Evolutionary conservation across 2,797 vertebrate species (phyloP).

Genomic region (Eospalax fontanierii): DNA sequence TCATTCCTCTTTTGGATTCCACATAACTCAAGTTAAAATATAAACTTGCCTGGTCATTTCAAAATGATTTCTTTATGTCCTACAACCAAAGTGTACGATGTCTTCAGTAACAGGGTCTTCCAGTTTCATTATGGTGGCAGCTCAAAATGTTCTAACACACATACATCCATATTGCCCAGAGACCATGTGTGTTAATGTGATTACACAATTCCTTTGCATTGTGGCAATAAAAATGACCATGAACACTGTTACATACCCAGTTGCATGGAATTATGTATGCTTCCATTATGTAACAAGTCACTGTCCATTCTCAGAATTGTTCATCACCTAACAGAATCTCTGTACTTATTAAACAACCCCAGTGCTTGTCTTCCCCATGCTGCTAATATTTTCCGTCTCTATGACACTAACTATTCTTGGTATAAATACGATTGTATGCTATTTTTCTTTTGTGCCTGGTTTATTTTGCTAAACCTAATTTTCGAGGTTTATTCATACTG

Average conservation of each 20-base stretch:
- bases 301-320: background rate
- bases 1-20: background rate
- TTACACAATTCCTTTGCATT: background rate
- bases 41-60: too few relatives aligned
- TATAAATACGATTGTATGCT: background rate
- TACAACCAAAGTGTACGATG: too few relatives aligned
- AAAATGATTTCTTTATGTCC: too few relatives aligned
- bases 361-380: background rate
- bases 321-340: background rate
- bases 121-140: too few relatives aligned
- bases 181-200: background rate
- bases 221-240: background rate
- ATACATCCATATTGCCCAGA: too few relatives aligned
- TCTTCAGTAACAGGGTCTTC: too few relatives aligned
- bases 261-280: background rate
- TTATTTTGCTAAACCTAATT: constrained; percentile 28
- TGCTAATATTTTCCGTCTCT: background rate
- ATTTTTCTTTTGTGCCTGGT: background rate
- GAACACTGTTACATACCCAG: background rate
- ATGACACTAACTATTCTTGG: background rate
- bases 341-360: background rate
- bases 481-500: background rate
- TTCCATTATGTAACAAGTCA: background rate
- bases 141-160: background rate
- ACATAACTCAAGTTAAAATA: background rate